Base-by-base conservation (phyloP, 1,140 invertebrate genomes). In the Caenorhabditis inopinata region DNA sequence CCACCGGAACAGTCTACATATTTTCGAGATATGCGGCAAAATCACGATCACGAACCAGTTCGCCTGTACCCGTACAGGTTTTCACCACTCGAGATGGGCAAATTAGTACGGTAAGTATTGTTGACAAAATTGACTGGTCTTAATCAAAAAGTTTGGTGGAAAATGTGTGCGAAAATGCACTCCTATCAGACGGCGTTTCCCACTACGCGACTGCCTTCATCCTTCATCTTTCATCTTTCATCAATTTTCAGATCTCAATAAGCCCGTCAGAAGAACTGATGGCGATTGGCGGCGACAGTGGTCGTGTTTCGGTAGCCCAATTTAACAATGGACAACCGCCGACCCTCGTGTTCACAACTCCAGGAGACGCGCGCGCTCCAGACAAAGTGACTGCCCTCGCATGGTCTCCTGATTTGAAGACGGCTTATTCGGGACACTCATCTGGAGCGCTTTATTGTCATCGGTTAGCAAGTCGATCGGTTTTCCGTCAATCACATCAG, bases 1-100 rank as follows among this genome's bases (percentile, higher is more conserved):
- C 80, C 14, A 79, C 75, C 7, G 80, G 80, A n/a, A 38, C 80
- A 3, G 75, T 81, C n/a, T 77, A 77, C 38, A 53, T 81, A 1
- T 75, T 80, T 38, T 80, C 78, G 7, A 49, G 78, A 42, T 81
- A 51, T 49, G 42, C 62, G 2, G 38, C 38, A 16, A 58, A 49
- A 25, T 42, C 38, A 2, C 23, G 78, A 38, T 25, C 42, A 14
- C 16, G 46, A 35, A 21, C 32, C 5, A 45, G n/a, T 35, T 38
- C 51, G 9, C 45, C 73, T 3, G 62, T 73, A 9, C 79, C 76
- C 25, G 76, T 80, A 7, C 62, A 80, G 14, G 79, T 80, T 3
- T 80, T 75, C 38, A 74, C 79, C 5, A 80, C 79, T 2, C 73
- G 73, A 27, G 79, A 80, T 47, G 79, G 79, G 16, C 29, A 73